Evolutionary conservation across 2,888 invertebrate species (phyloP).

Genomic region (Eugnorisma glareosa): DNA sequence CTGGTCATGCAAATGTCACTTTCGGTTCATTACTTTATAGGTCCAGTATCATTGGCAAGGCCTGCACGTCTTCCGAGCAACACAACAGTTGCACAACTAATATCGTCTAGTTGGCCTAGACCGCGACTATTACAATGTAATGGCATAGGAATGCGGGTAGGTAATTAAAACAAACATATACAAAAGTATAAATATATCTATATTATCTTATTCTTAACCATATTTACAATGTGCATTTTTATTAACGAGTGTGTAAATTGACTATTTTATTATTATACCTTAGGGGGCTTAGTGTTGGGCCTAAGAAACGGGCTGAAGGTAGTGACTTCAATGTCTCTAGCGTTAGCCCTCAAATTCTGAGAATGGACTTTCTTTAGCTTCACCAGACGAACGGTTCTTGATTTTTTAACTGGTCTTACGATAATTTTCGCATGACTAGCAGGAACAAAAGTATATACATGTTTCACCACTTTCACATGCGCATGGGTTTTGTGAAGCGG

Average conservation of each 20-base stretch:
- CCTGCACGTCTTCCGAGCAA: slow-evolving; percentile 53
- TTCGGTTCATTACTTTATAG: slow-evolving; percentile 62
- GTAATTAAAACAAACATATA: slow-evolving; percentile 53
- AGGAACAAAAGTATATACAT: slow-evolving; percentile 82
- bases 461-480: slow-evolving; percentile 77
- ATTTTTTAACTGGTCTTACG: slow-evolving; percentile 79
- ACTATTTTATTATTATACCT: slow-evolving; percentile 69
- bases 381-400: slow-evolving; percentile 73
- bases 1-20: slow-evolving; percentile 64
- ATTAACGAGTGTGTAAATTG: slow-evolving; percentile 78
- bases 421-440: slow-evolving; percentile 78
- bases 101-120: slow-evolving; percentile 58
- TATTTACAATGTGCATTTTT: slow-evolving; percentile 76
- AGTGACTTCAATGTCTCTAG: slow-evolving; percentile 81
- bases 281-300: slow-evolving; percentile 80
- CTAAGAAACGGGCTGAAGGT: slow-evolving; percentile 79
- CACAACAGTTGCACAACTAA: slow-evolving; percentile 57
- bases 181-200: slow-evolving; percentile 71
- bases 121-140: slow-evolving; percentile 45
- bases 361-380: slow-evolving; percentile 69
- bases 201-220: slow-evolving; percentile 62
- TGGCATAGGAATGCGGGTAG: slow-evolving; percentile 24
- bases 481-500: slow-evolving; percentile 74
- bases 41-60: slow-evolving; percentile 59
- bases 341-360: slow-evolving; percentile 72